Percentiles rank a stretch among this genome's conserved stretches.
Conservation (phyloP, 2,113 vertebrate genomes). For the Oryzias curvinotus region DNA sequence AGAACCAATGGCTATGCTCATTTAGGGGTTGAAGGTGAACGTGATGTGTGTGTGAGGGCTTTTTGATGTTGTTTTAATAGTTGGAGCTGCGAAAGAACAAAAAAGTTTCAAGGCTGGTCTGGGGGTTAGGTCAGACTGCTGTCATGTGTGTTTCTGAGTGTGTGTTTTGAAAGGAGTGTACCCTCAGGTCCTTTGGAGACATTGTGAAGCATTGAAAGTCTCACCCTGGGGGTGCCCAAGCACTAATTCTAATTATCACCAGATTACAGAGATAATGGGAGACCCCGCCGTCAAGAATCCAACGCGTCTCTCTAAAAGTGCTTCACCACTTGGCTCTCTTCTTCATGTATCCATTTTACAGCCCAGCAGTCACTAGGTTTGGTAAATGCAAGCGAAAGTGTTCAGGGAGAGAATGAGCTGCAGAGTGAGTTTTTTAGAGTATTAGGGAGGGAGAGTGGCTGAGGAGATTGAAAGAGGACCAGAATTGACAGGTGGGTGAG, state of each 20-base stretch:
- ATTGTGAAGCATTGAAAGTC: slow-evolving; percentile 73
- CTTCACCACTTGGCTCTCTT: slow-evolving; percentile 48
- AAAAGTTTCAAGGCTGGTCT: slow-evolving; percentile 50
- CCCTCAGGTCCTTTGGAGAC: slow-evolving; percentile 61
- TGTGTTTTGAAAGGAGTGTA: slow-evolving; percentile 31
- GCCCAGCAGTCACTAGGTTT: slow-evolving; percentile 69
- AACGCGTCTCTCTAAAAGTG: slow-evolving; percentile 64
- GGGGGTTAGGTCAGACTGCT: slow-evolving; percentile 61
- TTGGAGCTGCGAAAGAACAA: slow-evolving; percentile 47
- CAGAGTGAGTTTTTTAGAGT: slow-evolving; percentile 69
- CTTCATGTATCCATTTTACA: slow-evolving; percentile 73
- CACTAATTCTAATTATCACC: slow-evolving; percentile 79
- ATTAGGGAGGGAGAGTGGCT: slow-evolving; percentile 63
- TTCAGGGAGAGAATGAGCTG: slow-evolving; percentile 68
- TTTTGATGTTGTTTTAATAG: slow-evolving; percentile 64
- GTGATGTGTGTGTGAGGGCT: slow-evolving; percentile 34
- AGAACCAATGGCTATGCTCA: slow-evolving; percentile 22
- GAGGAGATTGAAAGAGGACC: slow-evolving; percentile 72
- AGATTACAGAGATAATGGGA: slow-evolving; percentile 81
- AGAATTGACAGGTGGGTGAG: slow-evolving; percentile 70
- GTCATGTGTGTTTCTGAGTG: slow-evolving; percentile 7
- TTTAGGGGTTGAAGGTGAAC: slow-evolving; percentile 45
- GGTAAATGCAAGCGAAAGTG: slow-evolving; percentile 62
- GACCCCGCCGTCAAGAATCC: slow-evolving; percentile 70
- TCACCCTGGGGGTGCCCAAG: slow-evolving; percentile 62